Base-by-base conservation (phyloP, 1,140 invertebrate species). In the Trachelipus rathkii region DNA sequence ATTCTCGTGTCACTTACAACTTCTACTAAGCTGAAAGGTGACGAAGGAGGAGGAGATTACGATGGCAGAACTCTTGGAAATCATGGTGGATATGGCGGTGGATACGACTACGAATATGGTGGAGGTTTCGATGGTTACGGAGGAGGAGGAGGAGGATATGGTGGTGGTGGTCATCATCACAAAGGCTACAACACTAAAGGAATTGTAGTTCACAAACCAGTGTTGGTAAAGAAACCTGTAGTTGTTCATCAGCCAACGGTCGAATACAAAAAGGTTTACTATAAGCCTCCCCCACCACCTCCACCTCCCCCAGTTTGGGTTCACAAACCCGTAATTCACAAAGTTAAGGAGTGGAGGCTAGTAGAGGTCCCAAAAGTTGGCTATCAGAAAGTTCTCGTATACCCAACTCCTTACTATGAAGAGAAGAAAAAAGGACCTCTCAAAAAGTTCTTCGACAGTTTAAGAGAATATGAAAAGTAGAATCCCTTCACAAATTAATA, bases 241-340 rank as follows among this genome's bases (percentile, higher is more conserved):
- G 73, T 75, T 33, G 73, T 75, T 23, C 73, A 75, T 21, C 66
- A 75, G 43, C 73, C 73, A 21, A 15, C 73, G 10, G 73, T 75
- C 13, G 73, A 46, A 44, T 75, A 75, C 73, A 75, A 75, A 67
- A 66, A 33, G 23, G 73, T 75, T 9, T 60, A 68, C 60, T 43
- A 68, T 10, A 75, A 75, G 21, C 53, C 73, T 13, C 73, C 73
- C 8, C 50, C 66, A 19, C 73, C 73, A 10, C 50, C 66, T 44
- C 69, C 66, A 44, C 44, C 73, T 33, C 73, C 66, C 19, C 73
- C 73, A 11, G 68, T 75, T 7, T 67, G 66, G 43, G 73, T 75
- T 5, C 50, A 75, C 53, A 75, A 75, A 45, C 73, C 73, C 13
- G 73, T 75, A 19, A 68, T 75, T 67, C 69, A 75, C 73, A 75